Conservation (phyloP, 1,140 invertebrate genomes). For the Anastrepha obliqua region DNA sequence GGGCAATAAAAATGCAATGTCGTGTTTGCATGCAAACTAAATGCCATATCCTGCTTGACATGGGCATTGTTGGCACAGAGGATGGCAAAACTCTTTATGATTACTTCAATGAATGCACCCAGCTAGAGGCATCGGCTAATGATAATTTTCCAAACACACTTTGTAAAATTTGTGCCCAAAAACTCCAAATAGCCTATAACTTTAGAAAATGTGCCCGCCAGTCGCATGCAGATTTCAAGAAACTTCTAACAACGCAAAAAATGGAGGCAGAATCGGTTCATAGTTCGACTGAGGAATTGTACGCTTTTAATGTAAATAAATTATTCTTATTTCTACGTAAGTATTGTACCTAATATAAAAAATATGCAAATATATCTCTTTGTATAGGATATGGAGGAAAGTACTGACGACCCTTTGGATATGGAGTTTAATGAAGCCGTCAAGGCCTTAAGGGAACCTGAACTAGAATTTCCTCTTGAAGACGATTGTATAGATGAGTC, state of each 20-base stretch:
- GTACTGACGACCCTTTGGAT: background rate
- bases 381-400: background rate
- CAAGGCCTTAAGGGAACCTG: background rate
- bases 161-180: slow-evolving; percentile 4
- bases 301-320: background rate
- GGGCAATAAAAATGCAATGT: background rate
- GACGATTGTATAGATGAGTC: background rate
- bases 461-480: background rate
- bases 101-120: slow-evolving; percentile 23
- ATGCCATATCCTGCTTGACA: background rate
- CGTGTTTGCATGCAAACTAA: background rate
- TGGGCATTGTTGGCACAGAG: background rate
- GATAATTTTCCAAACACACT: background rate
- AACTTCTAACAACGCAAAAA: background rate
- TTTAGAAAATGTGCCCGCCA: background rate
- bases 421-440: background rate
- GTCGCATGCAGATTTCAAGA: slow-evolving; percentile 11
- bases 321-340: no score
- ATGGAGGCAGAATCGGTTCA: background rate
- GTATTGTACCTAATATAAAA: no score
- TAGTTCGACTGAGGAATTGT: background rate
- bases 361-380: background rate
- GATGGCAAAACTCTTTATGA: slow-evolving; percentile 20
- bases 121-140: slow-evolving; percentile 2
- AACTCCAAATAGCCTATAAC: background rate